phyloP scores from a whole-genome alignment of 2,888 invertebrate species.

The Chromoteleia sp. region DNA sequence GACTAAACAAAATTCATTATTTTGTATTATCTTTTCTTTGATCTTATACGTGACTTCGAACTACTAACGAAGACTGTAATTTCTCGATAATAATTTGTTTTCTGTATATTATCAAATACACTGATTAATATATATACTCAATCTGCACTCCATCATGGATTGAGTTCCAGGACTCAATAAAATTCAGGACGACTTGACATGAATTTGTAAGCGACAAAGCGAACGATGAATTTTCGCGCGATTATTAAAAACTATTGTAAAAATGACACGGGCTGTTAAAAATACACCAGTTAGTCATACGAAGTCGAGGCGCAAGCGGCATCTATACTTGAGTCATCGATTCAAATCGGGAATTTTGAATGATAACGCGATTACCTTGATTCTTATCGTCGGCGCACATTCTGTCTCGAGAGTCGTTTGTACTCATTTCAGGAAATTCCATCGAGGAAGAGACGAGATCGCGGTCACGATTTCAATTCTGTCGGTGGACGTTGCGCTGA shows the following conservation, averaged over 20 bases:
- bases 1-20: too few species aligned
- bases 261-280: background rate
- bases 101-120: too few species aligned
- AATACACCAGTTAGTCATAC: slow-evolving; percentile 1
- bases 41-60: too few species aligned
- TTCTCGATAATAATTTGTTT: too few species aligned
- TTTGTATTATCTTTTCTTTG: too few species aligned
- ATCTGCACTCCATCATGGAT: too few species aligned
- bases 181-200: too few species aligned
- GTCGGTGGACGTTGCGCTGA: slow-evolving; percentile 70
- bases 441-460: slow-evolving; percentile 19
- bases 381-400: slow-evolving; percentile 45
- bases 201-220: too few species aligned
- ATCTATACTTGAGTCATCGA: background rate
- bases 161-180: too few species aligned
- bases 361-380: slow-evolving; percentile 42
- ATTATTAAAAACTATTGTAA: too few species aligned
- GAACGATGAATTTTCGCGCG: background rate
- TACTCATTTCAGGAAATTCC: slow-evolving; percentile 19
- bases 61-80: too few species aligned
- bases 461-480: slow-evolving; percentile 16
- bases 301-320: background rate
- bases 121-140: too few species aligned
- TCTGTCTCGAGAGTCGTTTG: slow-evolving; percentile 3
- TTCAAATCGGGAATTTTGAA: background rate